These are phyloP conservation scores for Dendrocincla fuliginosa DNA, from an alignment of 2,797 vertebrate genomes.

Conservation along the genomic window DNA sequence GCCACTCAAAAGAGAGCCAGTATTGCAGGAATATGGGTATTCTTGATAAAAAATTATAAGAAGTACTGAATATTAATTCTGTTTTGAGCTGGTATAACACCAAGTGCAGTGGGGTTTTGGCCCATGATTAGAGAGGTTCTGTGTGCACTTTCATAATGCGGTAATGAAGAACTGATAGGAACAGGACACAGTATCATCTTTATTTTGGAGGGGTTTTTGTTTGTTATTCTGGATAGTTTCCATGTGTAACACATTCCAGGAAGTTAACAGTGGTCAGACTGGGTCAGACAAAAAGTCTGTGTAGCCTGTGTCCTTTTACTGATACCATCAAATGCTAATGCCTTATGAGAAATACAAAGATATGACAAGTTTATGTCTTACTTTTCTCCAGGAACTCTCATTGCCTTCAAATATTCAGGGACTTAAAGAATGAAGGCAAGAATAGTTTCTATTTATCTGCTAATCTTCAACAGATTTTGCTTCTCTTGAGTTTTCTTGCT, in stretches of 20 bases:
- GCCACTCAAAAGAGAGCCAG: not conserved
- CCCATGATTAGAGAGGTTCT: not conserved
- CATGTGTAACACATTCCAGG: not conserved
- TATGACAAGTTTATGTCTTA: not conserved
- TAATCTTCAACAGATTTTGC: not conserved
- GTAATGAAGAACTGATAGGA: not conserved
- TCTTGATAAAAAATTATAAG: not conserved
- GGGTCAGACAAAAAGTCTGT: not conserved
- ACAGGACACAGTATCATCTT: not conserved
- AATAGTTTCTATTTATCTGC: not conserved
- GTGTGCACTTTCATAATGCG: not conserved
- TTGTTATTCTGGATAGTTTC: not conserved
- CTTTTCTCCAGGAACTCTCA: not conserved
- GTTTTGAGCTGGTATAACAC: not conserved
- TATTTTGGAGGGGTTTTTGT: not conserved
- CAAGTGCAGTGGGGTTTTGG: not conserved
- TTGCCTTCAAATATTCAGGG: not conserved
- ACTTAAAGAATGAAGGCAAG: not conserved
- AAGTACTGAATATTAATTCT: not conserved
- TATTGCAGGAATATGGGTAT: conserved; percentile 1
- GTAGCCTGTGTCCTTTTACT: not conserved
- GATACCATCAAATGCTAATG: not conserved
- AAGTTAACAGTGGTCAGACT: not conserved
- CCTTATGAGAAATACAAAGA: not conserved
- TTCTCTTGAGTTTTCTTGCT: not conserved